Conservation (phyloP, 2,797 vertebrate species). For the Squalus acanthias region DNA sequence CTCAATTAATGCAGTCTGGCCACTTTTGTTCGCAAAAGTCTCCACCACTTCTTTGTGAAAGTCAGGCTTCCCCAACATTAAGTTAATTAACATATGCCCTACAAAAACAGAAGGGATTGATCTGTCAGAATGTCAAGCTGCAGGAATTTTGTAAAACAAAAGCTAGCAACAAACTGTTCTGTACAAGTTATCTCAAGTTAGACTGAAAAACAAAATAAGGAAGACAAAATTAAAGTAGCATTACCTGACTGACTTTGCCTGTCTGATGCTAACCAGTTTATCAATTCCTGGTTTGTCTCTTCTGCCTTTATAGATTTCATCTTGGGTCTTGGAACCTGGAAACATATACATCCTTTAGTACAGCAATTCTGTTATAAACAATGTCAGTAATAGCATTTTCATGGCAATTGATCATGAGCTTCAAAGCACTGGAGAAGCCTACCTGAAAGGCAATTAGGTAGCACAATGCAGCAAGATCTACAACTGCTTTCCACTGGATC, state of each 20-base stretch:
- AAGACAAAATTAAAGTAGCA: neutral
- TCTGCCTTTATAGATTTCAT: conserved; percentile 78
- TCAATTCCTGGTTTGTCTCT: conserved; percentile 59
- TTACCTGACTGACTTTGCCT: conserved; percentile 88
- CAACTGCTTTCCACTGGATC: conserved; percentile 74
- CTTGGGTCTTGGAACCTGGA: conserved; percentile 81
- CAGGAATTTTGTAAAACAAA: neutral
- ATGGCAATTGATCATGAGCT: conserved; percentile 11
- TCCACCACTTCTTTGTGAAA: conserved; percentile 84
- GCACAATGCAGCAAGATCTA: conserved; percentile 77
- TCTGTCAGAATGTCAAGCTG: neutral
- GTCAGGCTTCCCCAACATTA: conserved; percentile 67
- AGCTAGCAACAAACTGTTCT: neutral
- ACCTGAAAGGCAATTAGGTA: conserved; percentile 91
- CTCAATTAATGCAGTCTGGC: conserved; percentile 72
- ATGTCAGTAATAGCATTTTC: neutral
- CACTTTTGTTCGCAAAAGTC: conserved; percentile 78
- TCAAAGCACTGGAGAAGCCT: conserved; percentile 41
- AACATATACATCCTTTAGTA: neutral
- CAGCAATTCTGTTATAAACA: neutral
- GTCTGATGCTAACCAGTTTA: conserved; percentile 81
- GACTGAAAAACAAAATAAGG: neutral
- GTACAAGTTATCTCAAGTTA: neutral
- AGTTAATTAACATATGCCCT: conserved; percentile 88
- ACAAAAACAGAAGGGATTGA: conserved; percentile 33